These are phyloP conservation scores for Nyctibius bracteatus DNA, from an alignment of 2,113 vertebrate genomes.

Conservation along the genomic window DNA sequence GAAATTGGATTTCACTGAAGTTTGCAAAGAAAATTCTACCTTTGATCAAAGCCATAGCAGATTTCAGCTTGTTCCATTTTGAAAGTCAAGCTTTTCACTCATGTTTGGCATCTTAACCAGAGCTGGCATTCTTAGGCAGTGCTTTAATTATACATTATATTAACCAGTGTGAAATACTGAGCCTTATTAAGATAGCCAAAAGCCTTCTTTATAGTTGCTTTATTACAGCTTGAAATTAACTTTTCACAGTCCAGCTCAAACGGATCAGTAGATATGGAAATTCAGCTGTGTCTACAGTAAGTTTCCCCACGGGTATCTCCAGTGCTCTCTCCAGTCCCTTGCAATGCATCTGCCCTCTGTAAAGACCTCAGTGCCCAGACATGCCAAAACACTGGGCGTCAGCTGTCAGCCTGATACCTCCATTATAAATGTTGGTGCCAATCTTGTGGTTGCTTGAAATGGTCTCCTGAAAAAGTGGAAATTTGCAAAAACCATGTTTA, in stretches of 20 bases:
- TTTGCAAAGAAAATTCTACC: not conserved
- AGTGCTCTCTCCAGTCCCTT: not conserved
- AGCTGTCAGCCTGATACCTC: not conserved
- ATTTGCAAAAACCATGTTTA: accelerated
- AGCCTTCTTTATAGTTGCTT: slow-evolving; percentile 32
- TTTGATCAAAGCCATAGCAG: not conserved
- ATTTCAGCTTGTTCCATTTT: not conserved
- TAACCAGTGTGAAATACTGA: slow-evolving; percentile 46
- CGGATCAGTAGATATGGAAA: not conserved
- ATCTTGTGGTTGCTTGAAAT: not conserved
- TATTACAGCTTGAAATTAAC: slow-evolving; percentile 62
- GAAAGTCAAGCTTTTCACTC: not conserved
- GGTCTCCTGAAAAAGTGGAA: not conserved
- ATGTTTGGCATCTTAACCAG: not conserved
- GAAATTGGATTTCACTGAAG: not conserved
- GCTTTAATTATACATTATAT: slow-evolving; percentile 39
- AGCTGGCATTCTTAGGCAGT: not conserved
- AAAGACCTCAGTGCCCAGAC: not conserved
- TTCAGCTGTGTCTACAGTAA: not conserved
- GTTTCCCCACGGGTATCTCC: not conserved
- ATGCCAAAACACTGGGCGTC: not conserved
- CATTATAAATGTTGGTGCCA: not conserved
- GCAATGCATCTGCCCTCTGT: not conserved
- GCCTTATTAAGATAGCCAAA: slow-evolving; percentile 34
- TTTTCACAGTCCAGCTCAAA: slow-evolving; percentile 42